Percentiles rank a stretch among this genome's conserved stretches.
Evolutionary conservation across 2,113 vertebrate species (phyloP).

Genomic region (Falcunculus frontatus): DNA sequence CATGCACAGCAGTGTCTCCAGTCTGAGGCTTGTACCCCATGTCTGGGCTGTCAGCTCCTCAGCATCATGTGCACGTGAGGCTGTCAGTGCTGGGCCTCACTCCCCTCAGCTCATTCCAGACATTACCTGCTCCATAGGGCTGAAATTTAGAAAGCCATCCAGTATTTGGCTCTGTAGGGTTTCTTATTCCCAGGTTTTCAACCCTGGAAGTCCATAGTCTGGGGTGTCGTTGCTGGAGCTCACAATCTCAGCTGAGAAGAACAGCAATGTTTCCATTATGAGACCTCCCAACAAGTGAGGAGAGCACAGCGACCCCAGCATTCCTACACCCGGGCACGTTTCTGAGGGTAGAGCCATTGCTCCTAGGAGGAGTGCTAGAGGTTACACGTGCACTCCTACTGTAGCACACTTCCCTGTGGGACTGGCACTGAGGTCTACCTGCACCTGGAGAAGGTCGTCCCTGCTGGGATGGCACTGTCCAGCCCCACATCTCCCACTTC

Average conservation of each 20-base stretch:
- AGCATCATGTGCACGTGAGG: neutral
- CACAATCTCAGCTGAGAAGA: neutral
- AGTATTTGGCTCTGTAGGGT: neutral
- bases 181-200: neutral
- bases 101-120: neutral
- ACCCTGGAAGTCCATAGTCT: neutral
- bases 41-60: neutral
- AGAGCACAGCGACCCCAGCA: rapidly evolving
- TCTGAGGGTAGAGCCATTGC: neutral
- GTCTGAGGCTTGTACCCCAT: neutral
- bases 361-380: neutral
- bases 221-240: neutral
- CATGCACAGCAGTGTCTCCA: neutral
- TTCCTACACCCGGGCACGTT: neutral
- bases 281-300: neutral
- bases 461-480: neutral
- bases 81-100: neutral
- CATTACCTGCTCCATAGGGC: rapidly evolving
- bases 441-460: neutral
- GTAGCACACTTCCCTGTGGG: rapidly evolving
- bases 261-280: rapidly evolving
- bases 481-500: neutral
- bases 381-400: rapidly evolving
- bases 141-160: neutral
- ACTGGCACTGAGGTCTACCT: neutral